Percentiles rank a stretch among this genome's conserved stretches.
Evolutionary conservation across 1,140 invertebrate species (phyloP).

Genomic region (Pinna nobilis): DNA sequence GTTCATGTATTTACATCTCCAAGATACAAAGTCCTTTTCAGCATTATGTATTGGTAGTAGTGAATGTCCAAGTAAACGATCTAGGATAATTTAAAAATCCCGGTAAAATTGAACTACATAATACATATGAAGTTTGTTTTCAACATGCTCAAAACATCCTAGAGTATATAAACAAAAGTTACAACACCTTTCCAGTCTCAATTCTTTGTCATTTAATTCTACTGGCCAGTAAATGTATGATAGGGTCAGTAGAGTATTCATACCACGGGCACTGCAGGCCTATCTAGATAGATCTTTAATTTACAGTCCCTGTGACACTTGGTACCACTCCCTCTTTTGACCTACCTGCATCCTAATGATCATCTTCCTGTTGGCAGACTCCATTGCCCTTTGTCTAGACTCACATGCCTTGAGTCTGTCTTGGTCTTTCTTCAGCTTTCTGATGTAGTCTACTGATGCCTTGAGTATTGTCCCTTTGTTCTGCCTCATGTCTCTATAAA

Average conservation of each 20-base stretch:
- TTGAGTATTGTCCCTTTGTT: conserved; percentile 95
- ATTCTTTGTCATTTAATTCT: not conserved
- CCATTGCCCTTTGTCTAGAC: conserved; percentile 85
- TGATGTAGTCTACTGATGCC: conserved; percentile 97
- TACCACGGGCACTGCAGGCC: not conserved
- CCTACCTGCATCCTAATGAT: conserved; percentile 87
- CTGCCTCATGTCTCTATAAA: conserved; percentile 74
- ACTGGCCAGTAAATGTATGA: not conserved
- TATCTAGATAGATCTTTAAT: not conserved
- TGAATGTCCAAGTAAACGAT: too few species aligned
- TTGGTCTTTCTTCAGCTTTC: conserved; percentile 90
- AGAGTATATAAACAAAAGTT: not conserved
- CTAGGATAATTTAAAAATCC: too few species aligned
- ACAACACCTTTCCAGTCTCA: not conserved
- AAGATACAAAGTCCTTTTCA: too few species aligned
- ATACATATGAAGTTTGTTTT: too few species aligned
- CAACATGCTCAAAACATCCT: too few species aligned
- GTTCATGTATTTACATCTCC: too few species aligned
- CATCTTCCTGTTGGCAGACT: conserved; percentile 88
- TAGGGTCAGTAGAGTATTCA: not conserved
- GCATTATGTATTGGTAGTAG: too few species aligned
- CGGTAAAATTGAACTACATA: too few species aligned
- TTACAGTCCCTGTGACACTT: not conserved
- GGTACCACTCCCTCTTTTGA: not conserved
- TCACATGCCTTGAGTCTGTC: conserved; percentile 87